A percentile compares a stretch with the other conserved stretches of the same genome.
Conservation (phyloP, 1,140 invertebrate species). For the Ips typographus region DNA sequence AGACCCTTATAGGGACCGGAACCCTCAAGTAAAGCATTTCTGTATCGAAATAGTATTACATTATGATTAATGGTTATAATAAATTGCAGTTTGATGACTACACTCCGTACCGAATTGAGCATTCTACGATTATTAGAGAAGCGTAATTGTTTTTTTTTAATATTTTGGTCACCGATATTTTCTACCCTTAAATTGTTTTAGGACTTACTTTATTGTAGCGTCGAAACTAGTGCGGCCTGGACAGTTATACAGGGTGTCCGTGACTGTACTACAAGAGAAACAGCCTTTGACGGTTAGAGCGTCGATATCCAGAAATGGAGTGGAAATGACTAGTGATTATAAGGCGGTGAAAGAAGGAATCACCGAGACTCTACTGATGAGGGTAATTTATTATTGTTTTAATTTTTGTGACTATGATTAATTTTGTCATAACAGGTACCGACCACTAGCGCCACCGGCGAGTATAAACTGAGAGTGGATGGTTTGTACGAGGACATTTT, state of each 20-base stretch:
- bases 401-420: not conserved
- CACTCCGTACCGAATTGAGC: constrained; percentile 37
- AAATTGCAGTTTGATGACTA: constrained; percentile 17
- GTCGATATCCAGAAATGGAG: constrained; percentile 82
- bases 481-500: constrained; percentile 82
- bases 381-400: constrained; percentile 54
- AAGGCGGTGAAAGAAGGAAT: constrained; percentile 76
- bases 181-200: constrained; percentile 48
- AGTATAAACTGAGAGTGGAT: constrained; percentile 86
- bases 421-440: constrained; percentile 63
- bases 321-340: constrained; percentile 77
- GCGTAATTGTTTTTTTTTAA: constrained; percentile 35
- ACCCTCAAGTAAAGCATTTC: constrained; percentile 5
- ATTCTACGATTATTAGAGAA: constrained; percentile 46
- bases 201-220: constrained; percentile 85
- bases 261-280: constrained; percentile 71
- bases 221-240: constrained; percentile 83
- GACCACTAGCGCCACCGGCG: constrained; percentile 74
- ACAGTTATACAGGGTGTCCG: constrained; percentile 80
- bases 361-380: constrained; percentile 80
- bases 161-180: constrained; percentile 20
- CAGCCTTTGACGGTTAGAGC: constrained; percentile 77
- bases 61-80: not conserved
- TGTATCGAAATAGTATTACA: no score
- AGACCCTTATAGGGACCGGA: constrained; percentile 21